Evolutionary conservation across 2,797 vertebrate genomes (phyloP), one percentile per base, ranked within the genome.

Genomic region (Cercopithecus diana): DNA sequence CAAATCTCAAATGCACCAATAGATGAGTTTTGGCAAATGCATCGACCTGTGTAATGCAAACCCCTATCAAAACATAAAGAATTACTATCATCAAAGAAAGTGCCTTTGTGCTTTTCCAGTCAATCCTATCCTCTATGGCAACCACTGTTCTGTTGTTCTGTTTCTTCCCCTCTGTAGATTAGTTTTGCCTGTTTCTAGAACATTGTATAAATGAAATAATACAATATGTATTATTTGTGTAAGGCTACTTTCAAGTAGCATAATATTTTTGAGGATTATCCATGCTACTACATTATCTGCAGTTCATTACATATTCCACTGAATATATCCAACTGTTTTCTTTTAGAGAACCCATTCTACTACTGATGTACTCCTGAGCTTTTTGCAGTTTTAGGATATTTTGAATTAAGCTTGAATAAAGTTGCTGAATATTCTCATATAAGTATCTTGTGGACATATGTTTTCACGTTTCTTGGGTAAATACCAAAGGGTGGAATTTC

Each of bases 401-500:
- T 87, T 87, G 39, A 57, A 86, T 93, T 43, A 52, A 58, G 10
- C 64, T 45, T 45, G 39, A 83, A 92, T 75, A 92, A 61, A 92
- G n/a, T 48, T 84, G 41, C 26, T 75, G 41, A 50, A 61, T 92
- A 58, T 22, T 88, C 67, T 73, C 39, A 55, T 55, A 33, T 28
- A 87, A 55, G 4, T 55, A 43, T 58, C 75, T 76, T 64, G 22
- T 43, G 36, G 57, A 55, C 36, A 76, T 76, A 72, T 19, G 4
- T n/a, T 67, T 67, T 67, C 30, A 64, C 3, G 15, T 83, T 76
- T 43, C 67, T n/a, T 4, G n/a, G 2, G 1, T 67, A 55, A 76
- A 77, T 94, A 52, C 24, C 45, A 67, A 76, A 64, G 33, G 33
- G 45, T 83, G 43, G 67, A 88, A 94, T 89, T 90, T 90, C 93